Evolutionary conservation across 2,888 invertebrate genomes (phyloP).

Genomic region (Protophormia terraenovae): DNA sequence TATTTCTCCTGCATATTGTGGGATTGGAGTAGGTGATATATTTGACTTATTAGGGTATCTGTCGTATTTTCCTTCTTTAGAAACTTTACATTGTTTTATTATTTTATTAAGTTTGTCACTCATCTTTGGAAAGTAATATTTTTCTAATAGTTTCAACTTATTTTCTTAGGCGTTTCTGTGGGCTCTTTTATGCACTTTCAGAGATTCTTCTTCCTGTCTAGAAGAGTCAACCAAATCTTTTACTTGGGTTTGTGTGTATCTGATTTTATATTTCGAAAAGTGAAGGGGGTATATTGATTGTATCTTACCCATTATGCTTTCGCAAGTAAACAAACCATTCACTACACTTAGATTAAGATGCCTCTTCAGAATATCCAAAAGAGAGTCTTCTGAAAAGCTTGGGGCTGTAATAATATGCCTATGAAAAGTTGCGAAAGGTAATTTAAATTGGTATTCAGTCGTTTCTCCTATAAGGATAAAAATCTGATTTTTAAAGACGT

Average conservation of each 20-base stretch:
- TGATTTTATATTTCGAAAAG: not conserved
- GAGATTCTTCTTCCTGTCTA: too few relatives aligned
- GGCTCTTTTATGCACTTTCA: too few relatives aligned
- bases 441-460: not conserved
- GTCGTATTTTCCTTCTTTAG: too few relatives aligned
- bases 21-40: too few relatives aligned
- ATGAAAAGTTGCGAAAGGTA: slow-evolving; percentile 16
- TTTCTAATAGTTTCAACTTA: too few relatives aligned
- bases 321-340: slow-evolving; percentile 9
- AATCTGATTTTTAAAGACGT: slow-evolving; percentile 48
- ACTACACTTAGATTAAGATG: slow-evolving; percentile 7
- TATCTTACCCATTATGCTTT: not conserved
- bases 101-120: too few relatives aligned
- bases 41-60: too few relatives aligned
- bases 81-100: too few relatives aligned
- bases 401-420: not conserved
- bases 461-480: slow-evolving; percentile 2
- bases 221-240: too few relatives aligned
- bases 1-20: too few relatives aligned
- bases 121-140: too few relatives aligned
- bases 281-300: not conserved
- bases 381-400: not conserved
- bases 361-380: not conserved
- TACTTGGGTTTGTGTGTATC: not conserved
- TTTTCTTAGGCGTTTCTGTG: too few relatives aligned